Evolutionary conservation across 2,797 vertebrate genomes (phyloP), one percentile per base, ranked within the genome.

Genomic region (Urosaurus nigricauda): DNA sequence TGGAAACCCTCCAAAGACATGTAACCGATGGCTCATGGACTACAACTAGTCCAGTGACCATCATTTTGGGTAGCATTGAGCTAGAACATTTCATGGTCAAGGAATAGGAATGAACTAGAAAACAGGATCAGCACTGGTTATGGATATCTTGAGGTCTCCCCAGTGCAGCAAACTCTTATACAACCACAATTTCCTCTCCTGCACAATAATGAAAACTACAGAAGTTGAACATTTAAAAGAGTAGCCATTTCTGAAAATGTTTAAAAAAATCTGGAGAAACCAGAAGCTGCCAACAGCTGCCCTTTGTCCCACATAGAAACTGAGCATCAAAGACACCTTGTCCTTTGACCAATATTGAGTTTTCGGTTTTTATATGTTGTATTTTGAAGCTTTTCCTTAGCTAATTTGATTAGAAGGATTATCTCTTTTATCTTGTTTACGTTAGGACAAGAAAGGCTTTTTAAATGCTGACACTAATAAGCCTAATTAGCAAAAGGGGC

Each of bases 361-460:
- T 83, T 63, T 4, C 5, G 7, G 21, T 19, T 63, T 83, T 26
- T 35, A 35, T 78, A 37, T 58, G 21, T 47, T 88, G 63, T 75
- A 35, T 56, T 75, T 82, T 86, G 78, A 81, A 89, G 68, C 32
- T 68, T 63, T 63, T 70, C 35, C 70, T 86, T 65, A 53, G 70
- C 60, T 86, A 89, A 89, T 75, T 83, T 86, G 88, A 56, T 89
- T 89, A 79, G 71, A 65, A 82, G 56, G 83, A 86, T 85, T 81
- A 80, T 81, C 77, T 74, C 83, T 89, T 86, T 89, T 85, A 86
- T 89, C 83, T 58, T 88, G 71, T 85, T 82, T 88, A 43, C 56
- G 78, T 80, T 74, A 79, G 71, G 35, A 90, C 63, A 80, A 68
- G 68, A 92, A 88, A 90, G 21, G 81, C 32, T 80, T 81, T 85